Evolutionary conservation across 2,113 vertebrate species (phyloP).

Genomic region (Charadrius vociferus): DNA sequence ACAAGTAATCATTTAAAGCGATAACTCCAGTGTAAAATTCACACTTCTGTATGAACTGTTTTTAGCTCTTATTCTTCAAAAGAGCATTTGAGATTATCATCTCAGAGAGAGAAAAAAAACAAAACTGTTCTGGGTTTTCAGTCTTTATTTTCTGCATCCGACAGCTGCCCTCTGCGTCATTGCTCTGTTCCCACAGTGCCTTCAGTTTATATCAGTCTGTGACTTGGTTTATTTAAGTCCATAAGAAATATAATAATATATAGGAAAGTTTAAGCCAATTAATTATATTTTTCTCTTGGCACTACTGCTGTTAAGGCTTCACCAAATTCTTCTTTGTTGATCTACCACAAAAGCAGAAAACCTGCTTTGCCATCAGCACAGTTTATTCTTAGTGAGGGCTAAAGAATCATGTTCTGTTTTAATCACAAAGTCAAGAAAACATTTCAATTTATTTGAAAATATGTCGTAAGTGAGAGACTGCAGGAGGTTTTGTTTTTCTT

Average conservation of each 20-base stretch:
- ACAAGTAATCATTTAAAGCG: neutral
- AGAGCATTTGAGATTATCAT: neutral
- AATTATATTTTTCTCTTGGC: neutral
- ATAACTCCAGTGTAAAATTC: neutral
- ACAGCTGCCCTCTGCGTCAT: neutral
- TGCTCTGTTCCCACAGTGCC: neutral
- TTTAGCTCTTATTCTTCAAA: neutral
- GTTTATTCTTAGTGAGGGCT: neutral
- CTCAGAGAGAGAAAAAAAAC: neutral
- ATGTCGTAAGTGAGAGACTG: neutral
- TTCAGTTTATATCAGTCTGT: neutral
- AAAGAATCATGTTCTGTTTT: neutral
- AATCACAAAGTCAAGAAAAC: neutral
- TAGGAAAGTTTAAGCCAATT: neutral
- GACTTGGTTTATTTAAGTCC: neutral
- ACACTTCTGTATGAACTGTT: neutral
- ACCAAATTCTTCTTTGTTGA: neutral
- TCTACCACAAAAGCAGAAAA: neutral
- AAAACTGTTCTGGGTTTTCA: neutral
- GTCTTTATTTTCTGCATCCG: neutral
- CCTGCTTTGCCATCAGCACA: neutral
- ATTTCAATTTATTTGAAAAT: constrained; percentile 2
- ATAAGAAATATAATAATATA: neutral
- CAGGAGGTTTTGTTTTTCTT: neutral
- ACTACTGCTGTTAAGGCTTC: neutral